Evolutionary conservation across 2,797 vertebrate species (phyloP).

Genomic region (Nothura maculosa): DNA sequence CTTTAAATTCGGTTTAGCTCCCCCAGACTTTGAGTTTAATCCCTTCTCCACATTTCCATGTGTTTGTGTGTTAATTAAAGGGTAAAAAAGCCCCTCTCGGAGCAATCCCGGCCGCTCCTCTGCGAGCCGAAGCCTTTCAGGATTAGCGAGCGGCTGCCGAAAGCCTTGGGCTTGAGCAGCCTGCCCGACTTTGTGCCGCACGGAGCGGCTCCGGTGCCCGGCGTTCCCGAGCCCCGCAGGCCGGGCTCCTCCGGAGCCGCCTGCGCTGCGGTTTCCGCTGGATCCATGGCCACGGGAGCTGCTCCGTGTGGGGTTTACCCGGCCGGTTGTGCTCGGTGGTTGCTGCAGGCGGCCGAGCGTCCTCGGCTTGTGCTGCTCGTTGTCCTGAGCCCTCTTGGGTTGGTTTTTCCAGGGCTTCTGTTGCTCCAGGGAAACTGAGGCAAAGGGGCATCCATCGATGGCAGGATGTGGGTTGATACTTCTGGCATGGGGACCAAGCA

Average conservation of each 20-base stretch:
- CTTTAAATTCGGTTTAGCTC: slow-evolving; percentile 67
- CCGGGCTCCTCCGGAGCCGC: rapidly evolving
- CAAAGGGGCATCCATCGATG: neutral
- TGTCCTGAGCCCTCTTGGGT: rapidly evolving
- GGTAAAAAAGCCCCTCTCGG: slow-evolving; percentile 75
- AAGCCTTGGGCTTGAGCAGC: neutral
- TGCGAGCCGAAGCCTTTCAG: slow-evolving; percentile 59
- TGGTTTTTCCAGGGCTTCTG: neutral
- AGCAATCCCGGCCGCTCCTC: slow-evolving; percentile 54
- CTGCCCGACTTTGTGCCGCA: neutral
- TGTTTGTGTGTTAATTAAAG: slow-evolving; percentile 81
- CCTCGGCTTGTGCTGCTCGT: neutral
- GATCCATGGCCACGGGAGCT: neutral
- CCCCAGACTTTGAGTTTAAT: slow-evolving; percentile 76
- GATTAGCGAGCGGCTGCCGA: slow-evolving; percentile 59
- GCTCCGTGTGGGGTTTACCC: neutral
- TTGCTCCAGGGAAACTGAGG: neutral
- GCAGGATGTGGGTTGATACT: neutral
- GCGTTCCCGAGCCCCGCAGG: neutral
- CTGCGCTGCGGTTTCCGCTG: too few species aligned
- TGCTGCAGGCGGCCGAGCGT: too few species aligned
- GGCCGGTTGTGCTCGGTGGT: rapidly evolving
- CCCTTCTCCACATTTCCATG: slow-evolving; percentile 73
- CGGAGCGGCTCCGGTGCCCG: neutral
- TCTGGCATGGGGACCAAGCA: rapidly evolving